A percentile compares a stretch with the other conserved stretches of the same genome.
These are phyloP conservation scores for Cladorhizidae sp. DNA, from an alignment of 37 sponge, comb jelly and placozoan species.

Conservation along the genomic window DNA sequence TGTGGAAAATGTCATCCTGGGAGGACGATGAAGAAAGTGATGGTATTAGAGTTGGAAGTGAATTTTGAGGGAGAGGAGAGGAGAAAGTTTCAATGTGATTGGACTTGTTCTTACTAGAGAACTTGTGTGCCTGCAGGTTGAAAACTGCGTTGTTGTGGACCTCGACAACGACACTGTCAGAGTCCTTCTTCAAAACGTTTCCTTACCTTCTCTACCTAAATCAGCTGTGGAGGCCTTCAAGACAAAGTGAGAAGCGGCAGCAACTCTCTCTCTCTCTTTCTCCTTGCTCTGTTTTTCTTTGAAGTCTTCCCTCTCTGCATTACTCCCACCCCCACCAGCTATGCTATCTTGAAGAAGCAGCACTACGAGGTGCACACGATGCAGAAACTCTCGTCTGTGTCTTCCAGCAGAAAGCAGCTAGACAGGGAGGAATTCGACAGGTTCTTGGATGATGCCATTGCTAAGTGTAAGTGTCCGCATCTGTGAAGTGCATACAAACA, in stretches of 20 bases:
- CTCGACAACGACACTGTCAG: conserved; percentile 52
- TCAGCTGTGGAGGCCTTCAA: conserved; percentile 42
- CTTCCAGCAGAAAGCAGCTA: conserved; percentile 22
- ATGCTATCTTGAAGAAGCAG: conserved; percentile 15
- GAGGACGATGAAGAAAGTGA: background rate
- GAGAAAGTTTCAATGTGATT: too few relatives aligned
- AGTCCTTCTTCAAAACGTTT: conserved; percentile 8
- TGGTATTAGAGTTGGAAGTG: too few relatives aligned
- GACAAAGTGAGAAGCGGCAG: conserved; percentile 15
- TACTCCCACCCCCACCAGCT: conserved; percentile 11
- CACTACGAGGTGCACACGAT: conserved; percentile 2
- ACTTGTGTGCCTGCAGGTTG: conserved; percentile 34
- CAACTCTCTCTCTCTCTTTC: background rate
- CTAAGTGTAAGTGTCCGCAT: conserved; percentile 20
- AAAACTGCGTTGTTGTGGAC: conserved; percentile 50
- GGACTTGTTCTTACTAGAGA: too few relatives aligned
- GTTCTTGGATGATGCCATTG: conserved; percentile 17
- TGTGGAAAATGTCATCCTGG: background rate
- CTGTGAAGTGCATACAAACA: too few relatives aligned
- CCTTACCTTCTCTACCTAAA: conserved; percentile 29
- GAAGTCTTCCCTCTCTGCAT: background rate
- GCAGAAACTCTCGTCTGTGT: conserved; percentile 24
- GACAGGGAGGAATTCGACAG: conserved; percentile 45
- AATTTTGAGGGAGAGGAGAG: too few relatives aligned
- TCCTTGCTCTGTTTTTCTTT: conserved; percentile 15